Conservation (phyloP, 2,888 invertebrate genomes). For the Rotaria macrura region DNA sequence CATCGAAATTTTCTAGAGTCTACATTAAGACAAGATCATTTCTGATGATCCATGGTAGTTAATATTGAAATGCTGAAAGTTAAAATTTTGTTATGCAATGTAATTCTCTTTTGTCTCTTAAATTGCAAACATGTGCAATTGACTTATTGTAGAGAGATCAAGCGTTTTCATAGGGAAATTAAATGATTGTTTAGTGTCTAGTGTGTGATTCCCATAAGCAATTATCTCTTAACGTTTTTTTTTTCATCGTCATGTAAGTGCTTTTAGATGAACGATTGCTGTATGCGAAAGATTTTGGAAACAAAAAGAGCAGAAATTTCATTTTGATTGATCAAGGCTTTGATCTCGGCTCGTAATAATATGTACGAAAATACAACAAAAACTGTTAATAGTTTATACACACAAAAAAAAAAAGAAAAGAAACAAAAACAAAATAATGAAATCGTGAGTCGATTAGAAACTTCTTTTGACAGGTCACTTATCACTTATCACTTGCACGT, state of each 20-base stretch:
- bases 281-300: neutral
- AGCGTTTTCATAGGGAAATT: neutral
- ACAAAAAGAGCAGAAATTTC: too few relatives aligned
- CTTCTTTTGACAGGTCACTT: neutral
- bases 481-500: neutral
- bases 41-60: neutral
- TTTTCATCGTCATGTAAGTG: neutral
- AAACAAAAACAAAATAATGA: neutral
- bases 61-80: neutral
- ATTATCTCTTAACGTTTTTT: neutral
- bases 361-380: neutral
- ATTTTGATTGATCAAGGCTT: neutral
- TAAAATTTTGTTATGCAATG: neutral
- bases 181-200: neutral
- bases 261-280: neutral
- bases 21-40: too few relatives aligned
- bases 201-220: neutral
- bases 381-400: neutral
- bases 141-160: neutral
- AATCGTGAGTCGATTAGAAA: neutral
- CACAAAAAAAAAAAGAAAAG: neutral
- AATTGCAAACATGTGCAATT: neutral
- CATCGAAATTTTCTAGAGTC: too few relatives aligned
- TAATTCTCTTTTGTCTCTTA: neutral
- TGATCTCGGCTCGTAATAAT: neutral